Base-by-base conservation (phyloP, 1,140 invertebrate genomes). In the Platyscapa corneri region DNA sequence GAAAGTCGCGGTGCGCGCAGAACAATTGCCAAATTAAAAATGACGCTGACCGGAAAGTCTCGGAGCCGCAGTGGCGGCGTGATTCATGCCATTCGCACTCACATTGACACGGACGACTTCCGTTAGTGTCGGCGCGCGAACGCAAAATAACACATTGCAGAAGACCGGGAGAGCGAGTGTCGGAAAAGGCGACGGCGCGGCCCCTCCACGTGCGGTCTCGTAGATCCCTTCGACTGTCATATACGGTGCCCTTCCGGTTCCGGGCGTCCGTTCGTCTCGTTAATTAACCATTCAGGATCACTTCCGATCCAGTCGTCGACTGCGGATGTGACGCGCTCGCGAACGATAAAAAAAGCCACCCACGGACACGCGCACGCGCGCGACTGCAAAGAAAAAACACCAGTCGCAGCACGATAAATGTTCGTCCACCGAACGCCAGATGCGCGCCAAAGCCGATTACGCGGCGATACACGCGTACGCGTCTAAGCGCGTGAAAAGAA, bases 231-330 rank as follows among this genome's bases (percentile, higher is more conserved):
- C 37, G 77, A 30, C 67, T 60, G 49, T 65, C 78, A 34, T 85
- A 80, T 82, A 83, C 67, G 74, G 72, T 56, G 83, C 75, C 72
- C 88, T 90, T 84, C 83, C 83, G 83, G 60, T 78, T 92, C 90
- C 91, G 90, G 89, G 88, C 80, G 76, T 70, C 74, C 87, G 89
- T 91, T 90, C 83, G 32, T 30, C 80, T 56, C 87, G 78, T 84
- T 89, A 88, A 92, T 92, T 91, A 92, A 87, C 89, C 87, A 92
- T 91, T 92, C 90, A 89, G 88, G 87, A 90, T 90, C 89, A 90
- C 88, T 91, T 89, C 87, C 87, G 87, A 88, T 88, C 87, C 84
- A 82, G 86, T 81, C 88, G 87, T 87, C 88, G 89, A 85, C 86
- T 79, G 83, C 90, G 91, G 89, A 92, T 91, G 88, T 91, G 91